Evolutionary conservation across 2,888 invertebrate species (phyloP), one percentile per base, ranked within the genome.

Genomic region (Hoplodrina blanda): DNA sequence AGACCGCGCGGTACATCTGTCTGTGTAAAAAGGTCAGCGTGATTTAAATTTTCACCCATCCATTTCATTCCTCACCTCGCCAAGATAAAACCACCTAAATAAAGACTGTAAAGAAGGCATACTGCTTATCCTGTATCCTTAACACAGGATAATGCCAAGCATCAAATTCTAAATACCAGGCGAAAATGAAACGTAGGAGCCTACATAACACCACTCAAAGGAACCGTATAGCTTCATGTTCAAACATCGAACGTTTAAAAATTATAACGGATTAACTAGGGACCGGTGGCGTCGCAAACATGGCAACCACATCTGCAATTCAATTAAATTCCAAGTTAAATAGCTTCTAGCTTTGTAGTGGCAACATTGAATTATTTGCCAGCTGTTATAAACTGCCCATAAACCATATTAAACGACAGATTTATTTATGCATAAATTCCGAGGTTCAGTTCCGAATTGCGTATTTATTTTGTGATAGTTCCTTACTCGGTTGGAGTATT

Each of bases 311-410:
- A 92, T 92, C 91, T 91, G 90, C 92, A 92, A 91, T 92, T 92
- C 91, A 92, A 87, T 86, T 91, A 90, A 92, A 86, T 86, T 87
- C 85, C 77, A 85, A 91, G 87, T 91, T 91, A 90, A 91, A 91
- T 91, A 88, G 90, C 87, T 88, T 83, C 83, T 82, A 87, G 88
- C 88, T 87, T 82, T 86, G 84, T 89, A 88, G 87, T 85, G 84
- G 89, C 88, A 85, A 87, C 88, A 88, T 88, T 91, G 88, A 90
- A 89, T 90, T 91, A 91, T 91, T 89, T 89, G 89, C 90, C 92
- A 88, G 90, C 90, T 92, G 92, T 85, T 89, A 88, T 89, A 87
- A 91, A 92, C 89, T 90, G 88, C 87, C 89, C 90, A 91, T 92
- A 91, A 91, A 92, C 90, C 86, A 89, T 87, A 88, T 86, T 86